A percentile compares a stretch with the other conserved stretches of the same genome.
phyloP scores from a whole-genome alignment of 1,140 invertebrate genomes.

The Drosophila nasuta region DNA sequence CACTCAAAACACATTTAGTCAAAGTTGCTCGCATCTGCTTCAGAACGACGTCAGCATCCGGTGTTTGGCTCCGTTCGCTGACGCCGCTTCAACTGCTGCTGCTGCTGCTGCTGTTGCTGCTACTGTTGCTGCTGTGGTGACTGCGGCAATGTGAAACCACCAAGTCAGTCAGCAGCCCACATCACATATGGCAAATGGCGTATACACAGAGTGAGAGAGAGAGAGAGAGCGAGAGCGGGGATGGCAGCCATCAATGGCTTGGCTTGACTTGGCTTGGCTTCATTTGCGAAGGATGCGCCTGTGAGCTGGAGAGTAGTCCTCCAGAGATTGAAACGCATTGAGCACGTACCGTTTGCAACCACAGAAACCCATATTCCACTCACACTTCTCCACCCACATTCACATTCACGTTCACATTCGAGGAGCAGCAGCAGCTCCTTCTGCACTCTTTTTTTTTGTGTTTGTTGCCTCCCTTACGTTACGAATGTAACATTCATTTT shows the following conservation, averaged over 20 bases:
- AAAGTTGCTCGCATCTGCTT: slow-evolving; percentile 68
- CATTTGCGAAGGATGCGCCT: slow-evolving; percentile 22
- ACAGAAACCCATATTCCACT: slow-evolving; percentile 57
- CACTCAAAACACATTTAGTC: slow-evolving; percentile 75
- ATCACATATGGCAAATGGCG: slow-evolving; percentile 3
- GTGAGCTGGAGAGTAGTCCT: slow-evolving; percentile 30
- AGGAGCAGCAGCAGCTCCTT: slow-evolving; percentile 31
- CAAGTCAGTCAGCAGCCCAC: slow-evolving; percentile 38
- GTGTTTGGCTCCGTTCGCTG: neutral
- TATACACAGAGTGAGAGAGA: neutral
- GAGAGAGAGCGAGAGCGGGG: neutral
- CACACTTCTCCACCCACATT: neutral
- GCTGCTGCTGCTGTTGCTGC: slow-evolving; percentile 10
- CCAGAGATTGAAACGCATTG: slow-evolving; percentile 75
- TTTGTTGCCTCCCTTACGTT: slow-evolving; percentile 42
- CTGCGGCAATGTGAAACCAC: slow-evolving; percentile 40
- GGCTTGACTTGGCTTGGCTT: slow-evolving; percentile 37
- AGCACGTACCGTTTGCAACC: slow-evolving; percentile 69
- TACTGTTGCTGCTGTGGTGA: slow-evolving; percentile 30
- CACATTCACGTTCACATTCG: neutral
- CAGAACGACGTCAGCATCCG: slow-evolving; percentile 59
- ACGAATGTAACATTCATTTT: slow-evolving; percentile 81
- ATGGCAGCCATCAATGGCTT: slow-evolving; percentile 32
- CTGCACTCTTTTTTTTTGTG: slow-evolving; percentile 24
- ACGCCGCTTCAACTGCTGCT: slow-evolving; percentile 15